Evolutionary conservation across 2,113 vertebrate species (phyloP).

Genomic region (Elgaria multicarinata): DNA sequence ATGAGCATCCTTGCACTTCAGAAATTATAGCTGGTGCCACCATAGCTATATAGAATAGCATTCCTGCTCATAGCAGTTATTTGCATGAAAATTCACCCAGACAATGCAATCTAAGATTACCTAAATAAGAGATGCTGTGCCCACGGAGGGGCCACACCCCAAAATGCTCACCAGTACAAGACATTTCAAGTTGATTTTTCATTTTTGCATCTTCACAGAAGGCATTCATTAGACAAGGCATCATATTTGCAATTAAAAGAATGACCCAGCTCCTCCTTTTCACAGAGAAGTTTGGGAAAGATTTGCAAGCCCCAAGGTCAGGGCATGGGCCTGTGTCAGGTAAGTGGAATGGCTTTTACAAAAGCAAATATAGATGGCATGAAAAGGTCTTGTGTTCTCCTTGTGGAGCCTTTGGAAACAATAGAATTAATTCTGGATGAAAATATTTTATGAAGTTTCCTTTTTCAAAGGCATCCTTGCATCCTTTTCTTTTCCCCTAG

Average conservation of each 20-base stretch:
- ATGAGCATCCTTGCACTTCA: not conserved
- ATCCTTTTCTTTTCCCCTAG: not conserved
- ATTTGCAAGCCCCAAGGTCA: not conserved
- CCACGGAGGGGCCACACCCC: not conserved
- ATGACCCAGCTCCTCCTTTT: not conserved
- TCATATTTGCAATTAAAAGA: not conserved
- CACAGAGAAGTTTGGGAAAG: not conserved
- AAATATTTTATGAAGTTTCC: not conserved
- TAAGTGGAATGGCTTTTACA: not conserved
- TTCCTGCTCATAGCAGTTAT: not conserved
- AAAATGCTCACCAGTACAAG: not conserved
- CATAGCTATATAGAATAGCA: not conserved
- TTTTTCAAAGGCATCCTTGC: not conserved
- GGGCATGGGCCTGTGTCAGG: not conserved
- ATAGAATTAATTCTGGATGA: not conserved
- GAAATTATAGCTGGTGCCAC: not conserved
- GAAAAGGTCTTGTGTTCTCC: not conserved
- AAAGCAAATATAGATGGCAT: too few species aligned
- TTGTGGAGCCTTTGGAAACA: not conserved
- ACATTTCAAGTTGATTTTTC: not conserved
- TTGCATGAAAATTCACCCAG: rapidly evolving
- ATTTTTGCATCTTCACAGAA: not conserved
- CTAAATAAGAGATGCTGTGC: not conserved
- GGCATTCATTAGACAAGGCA: not conserved
- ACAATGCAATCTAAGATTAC: not conserved